These are phyloP conservation scores for Aramus guarauna DNA, from an alignment of 2,113 vertebrate species.

Conservation along the genomic window DNA sequence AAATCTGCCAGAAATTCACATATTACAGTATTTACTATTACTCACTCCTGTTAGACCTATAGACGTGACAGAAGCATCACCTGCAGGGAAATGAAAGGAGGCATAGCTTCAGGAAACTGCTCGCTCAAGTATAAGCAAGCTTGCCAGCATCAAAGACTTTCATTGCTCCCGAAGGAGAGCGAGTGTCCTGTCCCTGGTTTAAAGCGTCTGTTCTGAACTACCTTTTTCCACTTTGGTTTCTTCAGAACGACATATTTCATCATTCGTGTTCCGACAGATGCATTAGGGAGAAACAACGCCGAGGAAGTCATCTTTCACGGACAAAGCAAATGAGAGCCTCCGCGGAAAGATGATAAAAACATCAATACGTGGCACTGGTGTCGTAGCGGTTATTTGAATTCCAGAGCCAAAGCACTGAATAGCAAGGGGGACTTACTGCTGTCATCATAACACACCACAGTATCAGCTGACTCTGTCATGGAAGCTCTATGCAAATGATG, in stretches of 20 bases:
- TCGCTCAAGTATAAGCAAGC: background rate
- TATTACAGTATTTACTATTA: background rate
- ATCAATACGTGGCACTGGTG: rapidly evolving
- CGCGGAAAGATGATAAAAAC: background rate
- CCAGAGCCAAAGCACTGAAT: background rate
- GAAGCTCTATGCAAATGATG: background rate
- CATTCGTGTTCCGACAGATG: background rate
- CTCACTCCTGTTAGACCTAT: background rate
- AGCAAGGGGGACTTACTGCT: background rate
- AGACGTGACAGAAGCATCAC: background rate
- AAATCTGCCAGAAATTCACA: background rate
- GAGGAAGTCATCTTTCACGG: background rate
- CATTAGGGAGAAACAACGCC: background rate
- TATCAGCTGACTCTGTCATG: rapidly evolving
- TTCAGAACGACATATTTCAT: background rate
- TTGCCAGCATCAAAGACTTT: background rate
- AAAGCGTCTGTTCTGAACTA: background rate
- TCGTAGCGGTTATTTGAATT: rapidly evolving
- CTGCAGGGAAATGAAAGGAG: background rate
- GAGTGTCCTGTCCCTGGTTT: rapidly evolving
- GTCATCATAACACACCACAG: background rate
- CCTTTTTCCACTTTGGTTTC: background rate
- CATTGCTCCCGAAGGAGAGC: background rate
- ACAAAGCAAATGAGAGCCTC: background rate
- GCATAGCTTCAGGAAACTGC: background rate